Conservation (phyloP, 2,113 vertebrate genomes). For the Dasypus novemcinctus region DNA sequence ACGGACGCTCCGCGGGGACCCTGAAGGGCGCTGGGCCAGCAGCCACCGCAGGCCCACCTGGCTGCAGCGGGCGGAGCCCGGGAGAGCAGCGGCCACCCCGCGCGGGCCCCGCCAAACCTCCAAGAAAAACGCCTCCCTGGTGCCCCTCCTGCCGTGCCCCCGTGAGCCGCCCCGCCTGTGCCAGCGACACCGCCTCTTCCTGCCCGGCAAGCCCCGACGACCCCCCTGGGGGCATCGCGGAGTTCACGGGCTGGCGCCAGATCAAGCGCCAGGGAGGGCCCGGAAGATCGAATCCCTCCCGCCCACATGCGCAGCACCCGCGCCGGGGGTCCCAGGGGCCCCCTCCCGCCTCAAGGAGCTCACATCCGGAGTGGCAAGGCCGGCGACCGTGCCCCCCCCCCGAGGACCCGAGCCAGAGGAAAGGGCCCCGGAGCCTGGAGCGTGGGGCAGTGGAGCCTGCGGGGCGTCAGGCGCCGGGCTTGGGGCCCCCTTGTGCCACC, state of each 20-base stretch:
- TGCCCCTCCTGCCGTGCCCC: neutral
- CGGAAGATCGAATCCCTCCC: neutral
- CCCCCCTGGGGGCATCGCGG: neutral
- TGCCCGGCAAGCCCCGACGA: neutral
- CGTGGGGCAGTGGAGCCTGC: neutral
- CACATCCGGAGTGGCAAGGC: neutral
- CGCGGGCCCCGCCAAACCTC: neutral
- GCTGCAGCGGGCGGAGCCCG: neutral
- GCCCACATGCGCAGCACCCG: neutral
- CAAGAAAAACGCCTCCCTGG: neutral
- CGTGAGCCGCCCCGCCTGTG: neutral
- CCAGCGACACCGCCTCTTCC: neutral
- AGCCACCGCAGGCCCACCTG: too few relatives aligned
- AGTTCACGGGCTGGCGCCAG: neutral
- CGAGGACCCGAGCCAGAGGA: neutral
- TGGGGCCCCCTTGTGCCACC: neutral
- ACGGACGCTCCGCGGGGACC: neutral
- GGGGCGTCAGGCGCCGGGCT: accelerated
- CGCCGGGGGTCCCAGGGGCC: neutral
- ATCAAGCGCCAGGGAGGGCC: neutral
- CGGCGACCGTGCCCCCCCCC: too few relatives aligned
- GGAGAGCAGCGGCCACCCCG: neutral
- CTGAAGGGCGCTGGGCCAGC: neutral
- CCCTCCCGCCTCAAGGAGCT: neutral
- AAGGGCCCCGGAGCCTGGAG: neutral